Conservation (phyloP, 2,888 invertebrate genomes). For the Tiliacea aurago region DNA sequence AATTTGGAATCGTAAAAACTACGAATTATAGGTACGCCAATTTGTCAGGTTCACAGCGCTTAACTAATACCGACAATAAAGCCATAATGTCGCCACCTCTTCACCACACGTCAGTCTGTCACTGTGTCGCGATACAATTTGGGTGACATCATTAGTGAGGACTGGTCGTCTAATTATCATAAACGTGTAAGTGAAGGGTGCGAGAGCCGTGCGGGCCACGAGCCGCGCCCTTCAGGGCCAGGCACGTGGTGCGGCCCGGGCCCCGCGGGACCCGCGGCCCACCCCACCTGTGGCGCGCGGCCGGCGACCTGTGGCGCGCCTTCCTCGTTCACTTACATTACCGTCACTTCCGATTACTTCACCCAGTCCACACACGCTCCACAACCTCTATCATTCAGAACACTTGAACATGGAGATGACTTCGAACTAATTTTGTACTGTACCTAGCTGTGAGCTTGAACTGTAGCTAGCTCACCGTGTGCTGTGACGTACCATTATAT, state of each 20-base stretch:
- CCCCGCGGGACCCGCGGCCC: conserved; percentile 11
- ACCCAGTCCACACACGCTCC: neutral
- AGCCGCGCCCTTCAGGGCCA: neutral
- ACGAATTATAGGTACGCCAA: neutral
- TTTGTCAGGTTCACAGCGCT: neutral
- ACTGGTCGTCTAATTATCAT: conserved; percentile 45
- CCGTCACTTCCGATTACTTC: conserved; percentile 18
- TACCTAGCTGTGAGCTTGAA: no score
- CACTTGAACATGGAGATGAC: neutral
- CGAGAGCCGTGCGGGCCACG: neutral
- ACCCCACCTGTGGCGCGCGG: conserved; percentile 71
- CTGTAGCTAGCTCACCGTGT: neutral
- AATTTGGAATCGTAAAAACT: conserved; percentile 10
- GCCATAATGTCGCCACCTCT: neutral
- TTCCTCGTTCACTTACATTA: conserved; percentile 9
- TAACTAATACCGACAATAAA: conserved; percentile 9
- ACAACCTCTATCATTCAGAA: neutral
- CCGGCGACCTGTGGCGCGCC: conserved; percentile 72
- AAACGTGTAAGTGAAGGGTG: conserved; percentile 47
- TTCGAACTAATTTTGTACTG: no score
- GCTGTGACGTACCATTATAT: neutral
- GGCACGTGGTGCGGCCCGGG: neutral
- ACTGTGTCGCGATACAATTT: conserved; percentile 32
- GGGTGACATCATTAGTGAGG: conserved; percentile 54
- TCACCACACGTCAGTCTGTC: conserved; percentile 19